Conservation (phyloP, 1,140 invertebrate genomes). For the Sinonovacula constricta region DNA sequence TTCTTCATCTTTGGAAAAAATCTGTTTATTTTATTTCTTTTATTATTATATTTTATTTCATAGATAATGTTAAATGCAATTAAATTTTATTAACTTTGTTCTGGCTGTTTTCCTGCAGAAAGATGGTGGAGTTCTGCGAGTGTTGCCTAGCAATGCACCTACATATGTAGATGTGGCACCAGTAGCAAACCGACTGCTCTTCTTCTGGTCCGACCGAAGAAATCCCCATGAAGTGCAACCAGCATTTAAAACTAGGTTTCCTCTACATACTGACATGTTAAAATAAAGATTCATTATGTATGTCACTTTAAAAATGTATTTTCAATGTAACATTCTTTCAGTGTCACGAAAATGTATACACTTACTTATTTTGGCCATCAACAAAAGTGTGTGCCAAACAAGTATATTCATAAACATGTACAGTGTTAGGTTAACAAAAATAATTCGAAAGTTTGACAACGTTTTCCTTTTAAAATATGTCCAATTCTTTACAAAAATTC, state of each 20-base stretch:
- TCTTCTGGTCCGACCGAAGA: conserved; percentile 97
- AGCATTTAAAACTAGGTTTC: conserved; percentile 86
- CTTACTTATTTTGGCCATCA: not conserved
- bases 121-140: conserved; percentile 86
- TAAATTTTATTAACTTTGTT: too few relatives aligned
- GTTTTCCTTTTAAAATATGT: too few relatives aligned
- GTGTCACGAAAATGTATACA: not conserved
- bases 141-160: conserved; percentile 92
- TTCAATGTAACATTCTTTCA: not conserved
- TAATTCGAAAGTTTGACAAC: too few relatives aligned
- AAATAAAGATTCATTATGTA: not conserved
- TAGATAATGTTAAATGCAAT: too few relatives aligned
- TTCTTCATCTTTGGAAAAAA: too few relatives aligned
- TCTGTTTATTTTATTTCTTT: too few relatives aligned
- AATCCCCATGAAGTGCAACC: conserved; percentile 98
- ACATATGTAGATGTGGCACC: conserved; percentile 95
- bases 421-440: too few relatives aligned
- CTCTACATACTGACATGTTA: too few relatives aligned
- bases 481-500: too few relatives aligned
- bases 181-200: conserved; percentile 93
- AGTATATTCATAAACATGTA: not conserved
- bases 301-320: not conserved
- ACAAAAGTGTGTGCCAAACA: too few relatives aligned
- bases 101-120: too few relatives aligned
- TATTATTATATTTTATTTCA: too few relatives aligned